Base-by-base conservation (phyloP, 2,888 invertebrate species). In the Gastrophysa polygoni region DNA sequence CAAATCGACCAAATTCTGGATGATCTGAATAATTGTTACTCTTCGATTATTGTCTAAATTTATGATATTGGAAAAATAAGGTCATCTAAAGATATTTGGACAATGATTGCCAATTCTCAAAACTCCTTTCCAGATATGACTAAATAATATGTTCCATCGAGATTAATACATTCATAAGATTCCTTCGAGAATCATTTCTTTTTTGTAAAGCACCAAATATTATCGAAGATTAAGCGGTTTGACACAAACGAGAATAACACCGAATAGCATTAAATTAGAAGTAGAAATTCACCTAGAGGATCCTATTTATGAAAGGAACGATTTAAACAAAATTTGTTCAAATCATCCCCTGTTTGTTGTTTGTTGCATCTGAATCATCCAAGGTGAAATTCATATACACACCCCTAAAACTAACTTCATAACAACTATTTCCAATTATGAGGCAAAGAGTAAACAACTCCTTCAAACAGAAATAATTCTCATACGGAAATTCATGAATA, bases 41-140 rank as follows among this genome's bases (percentile, higher is more conserved):
- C 28, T 47, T 47, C 54, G 54, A 51, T 69, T 70, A 70, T 69
- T 69, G 70, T 71, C 69, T 68, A 69, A 68, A 69, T 67, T 61
- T 60, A 59, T 54, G 51, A 46, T 49, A 14, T 7, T 5, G 24
- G 24, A 24, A 24, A 11, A 14, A 38, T 38, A n/a, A 38, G 5
- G 29, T 10, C 10, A 32, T 8, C 6, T 32, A 32, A 32, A 8
- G 2, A 32, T 32, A 32, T 32, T 32, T 32, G 29, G 4, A 8
- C 10, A 32, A 7, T 32, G 6, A 10, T 32, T 10, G 29, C 4
- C 29, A 10, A 32, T 32, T 10, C 10, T 8, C 10, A 14, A 4
- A 7, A 24, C 24, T 24, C 24, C 3, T 5, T 24, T 18, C 46
- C 57, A 57, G 70, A 71, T 70, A 71, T 70, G 71, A 70, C 68